Evolutionary conservation across 1,140 invertebrate species (phyloP), one percentile per base, ranked within the genome.

Genomic region (Condylostylus longicornis): DNA sequence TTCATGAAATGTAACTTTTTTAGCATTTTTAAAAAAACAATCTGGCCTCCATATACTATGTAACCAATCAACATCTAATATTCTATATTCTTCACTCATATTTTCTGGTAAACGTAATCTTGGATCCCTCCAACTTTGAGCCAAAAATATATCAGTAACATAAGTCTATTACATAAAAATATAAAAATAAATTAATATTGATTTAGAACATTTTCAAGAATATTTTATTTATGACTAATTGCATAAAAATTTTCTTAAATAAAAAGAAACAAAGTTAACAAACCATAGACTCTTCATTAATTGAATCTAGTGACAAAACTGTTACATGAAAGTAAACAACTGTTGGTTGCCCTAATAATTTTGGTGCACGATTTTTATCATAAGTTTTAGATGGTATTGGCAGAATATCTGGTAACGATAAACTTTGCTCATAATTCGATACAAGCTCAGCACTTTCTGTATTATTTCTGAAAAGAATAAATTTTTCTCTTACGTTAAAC

Each of bases 281-380:
- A 62, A 82, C 84, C 84, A 89, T 89, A n/a, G 82, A 87, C 62
- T 86, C 82, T 58, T 89, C 84, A 54, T 89, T 85, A 45, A 89
- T 87, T 4, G 83, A 87, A 61, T 89, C 84, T 29, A 89, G 60
- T 25, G 81, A 85, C 40, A 87, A 65, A 6, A 89, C 84, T 15
- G 84, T 87, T 17, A 89, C 84, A 58, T 89, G 84, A 48, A 87
- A 89, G 51, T 85, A 85, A 18, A 87, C 83, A 33, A 84, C 69
- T 4, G 84, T 89, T 6, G 84, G 80, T 50, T 86, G 80, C 2
- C 82, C 83, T 47, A 79, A 64, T 29, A 79, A 70, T 61, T 88
- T 88, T 1, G 85, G 85, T 0, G 85, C 82, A 45, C 82, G 69
- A 62, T 87, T 87, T 62, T 90, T 89, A 59, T 90, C 85, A 51